phyloP scores from a whole-genome alignment of 2,888 invertebrate species.

The Iselma pallidipennis region DNA sequence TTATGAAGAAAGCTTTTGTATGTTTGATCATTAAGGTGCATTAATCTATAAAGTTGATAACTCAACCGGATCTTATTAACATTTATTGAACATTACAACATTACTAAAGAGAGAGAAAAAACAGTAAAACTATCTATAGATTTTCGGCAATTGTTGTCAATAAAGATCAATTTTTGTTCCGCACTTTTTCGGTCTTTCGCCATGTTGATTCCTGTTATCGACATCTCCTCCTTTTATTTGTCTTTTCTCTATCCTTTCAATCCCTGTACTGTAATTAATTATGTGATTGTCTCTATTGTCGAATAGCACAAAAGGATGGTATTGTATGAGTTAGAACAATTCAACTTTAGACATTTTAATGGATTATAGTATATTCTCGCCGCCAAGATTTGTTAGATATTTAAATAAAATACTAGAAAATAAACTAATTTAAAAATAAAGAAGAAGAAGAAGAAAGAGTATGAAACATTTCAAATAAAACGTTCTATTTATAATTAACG shows the following conservation, averaged over 20 bases:
- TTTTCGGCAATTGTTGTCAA: too few relatives aligned
- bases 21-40: neutral
- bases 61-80: too few relatives aligned
- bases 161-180: too few relatives aligned
- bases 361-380: neutral
- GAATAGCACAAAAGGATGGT: neutral
- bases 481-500: constrained; percentile 23
- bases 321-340: neutral
- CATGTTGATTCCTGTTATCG: neutral
- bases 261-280: neutral
- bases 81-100: too few relatives aligned
- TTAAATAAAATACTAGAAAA: neutral
- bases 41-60: neutral
- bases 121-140: too few relatives aligned
- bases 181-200: too few relatives aligned
- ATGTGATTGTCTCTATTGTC: neutral
- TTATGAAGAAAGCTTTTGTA: neutral
- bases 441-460: neutral
- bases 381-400: neutral
- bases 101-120: too few relatives aligned
- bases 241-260: neutral
- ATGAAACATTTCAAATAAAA: neutral
- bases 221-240: neutral
- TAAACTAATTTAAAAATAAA: neutral
- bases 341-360: neutral